Percentiles rank a stretch among this genome's conserved stretches.
These are phyloP conservation scores for Scortum barcoo DNA, from an alignment of 2,113 vertebrate species.

Conservation along the genomic window DNA sequence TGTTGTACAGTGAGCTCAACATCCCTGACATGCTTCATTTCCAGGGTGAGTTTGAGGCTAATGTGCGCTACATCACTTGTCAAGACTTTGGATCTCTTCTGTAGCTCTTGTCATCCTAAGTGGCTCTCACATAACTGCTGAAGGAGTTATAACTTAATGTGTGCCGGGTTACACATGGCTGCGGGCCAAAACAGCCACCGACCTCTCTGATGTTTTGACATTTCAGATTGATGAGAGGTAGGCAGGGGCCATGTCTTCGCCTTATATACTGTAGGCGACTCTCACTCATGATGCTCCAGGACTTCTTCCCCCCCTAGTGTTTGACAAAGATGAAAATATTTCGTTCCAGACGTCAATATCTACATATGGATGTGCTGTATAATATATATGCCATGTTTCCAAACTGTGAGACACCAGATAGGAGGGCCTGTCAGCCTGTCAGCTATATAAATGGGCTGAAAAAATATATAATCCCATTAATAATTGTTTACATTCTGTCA, in stretches of 20 bases:
- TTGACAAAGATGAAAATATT: constrained; percentile 44
- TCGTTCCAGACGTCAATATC: constrained; percentile 67
- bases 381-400: constrained; percentile 24
- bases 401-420: constrained; percentile 45
- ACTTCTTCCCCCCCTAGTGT: constrained; percentile 15
- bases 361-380: constrained; percentile 66
- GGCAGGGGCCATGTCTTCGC: background rate
- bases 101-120: constrained; percentile 46
- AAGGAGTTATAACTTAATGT: constrained; percentile 35
- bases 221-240: constrained; percentile 58
- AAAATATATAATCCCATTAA: constrained; percentile 65
- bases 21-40: constrained; percentile 23
- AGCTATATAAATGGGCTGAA: constrained; percentile 34
- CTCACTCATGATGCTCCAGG: background rate
- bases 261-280: constrained; percentile 2
- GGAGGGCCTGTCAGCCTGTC: constrained; percentile 35
- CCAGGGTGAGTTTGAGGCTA: constrained; percentile 29
- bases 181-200: constrained; percentile 23
- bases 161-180: constrained; percentile 20
- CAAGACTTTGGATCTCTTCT: constrained; percentile 19
- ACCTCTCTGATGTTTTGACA: constrained; percentile 45
- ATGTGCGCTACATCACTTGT: constrained; percentile 33
- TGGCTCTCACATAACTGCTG: constrained; percentile 29
- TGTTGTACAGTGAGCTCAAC: background rate
- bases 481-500: constrained; percentile 60